Evolutionary conservation across 1,140 invertebrate species (phyloP).

Genomic region (Latrodectus geometricus): DNA sequence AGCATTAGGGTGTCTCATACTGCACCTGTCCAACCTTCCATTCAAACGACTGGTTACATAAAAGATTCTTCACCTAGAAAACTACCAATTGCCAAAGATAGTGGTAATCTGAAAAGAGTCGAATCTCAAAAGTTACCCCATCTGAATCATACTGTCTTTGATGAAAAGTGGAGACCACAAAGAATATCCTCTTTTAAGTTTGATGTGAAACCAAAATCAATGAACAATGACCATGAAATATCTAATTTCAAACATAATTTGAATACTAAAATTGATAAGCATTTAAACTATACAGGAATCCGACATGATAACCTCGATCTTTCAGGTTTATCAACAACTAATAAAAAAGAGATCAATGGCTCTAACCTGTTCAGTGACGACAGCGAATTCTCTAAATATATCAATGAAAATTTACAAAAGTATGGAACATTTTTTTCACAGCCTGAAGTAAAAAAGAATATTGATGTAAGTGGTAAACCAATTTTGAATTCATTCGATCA

Average conservation of each 20-base stretch:
- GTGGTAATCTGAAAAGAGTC: neutral
- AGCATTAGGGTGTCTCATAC: constrained; percentile 22
- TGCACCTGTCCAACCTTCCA: neutral
- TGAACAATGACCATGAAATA: no score
- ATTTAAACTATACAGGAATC: constrained; percentile 10
- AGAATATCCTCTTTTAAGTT: neutral
- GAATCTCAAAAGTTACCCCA: neutral
- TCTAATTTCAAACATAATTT: neutral
- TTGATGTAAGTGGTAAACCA: no score
- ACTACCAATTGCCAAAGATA: neutral
- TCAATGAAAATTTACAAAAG: neutral
- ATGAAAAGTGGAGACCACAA: constrained; percentile 28
- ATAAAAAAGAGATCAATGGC: neutral
- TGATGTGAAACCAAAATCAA: neutral
- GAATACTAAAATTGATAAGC: neutral
- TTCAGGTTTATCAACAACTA: no score
- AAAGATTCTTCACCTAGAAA: neutral
- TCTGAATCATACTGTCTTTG: neutral
- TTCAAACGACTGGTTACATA: constrained; percentile 38
- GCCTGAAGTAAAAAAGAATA: no score
- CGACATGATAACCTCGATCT: neutral
- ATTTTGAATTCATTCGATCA: no score
- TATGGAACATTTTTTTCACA: neutral
- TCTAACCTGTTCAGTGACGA: neutral
- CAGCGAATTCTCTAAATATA: neutral